Percentiles rank a stretch among this genome's conserved stretches.
These are phyloP conservation scores for Cryptocephalus primarius DNA, from an alignment of 2,888 invertebrate genomes.

Conservation along the genomic window DNA sequence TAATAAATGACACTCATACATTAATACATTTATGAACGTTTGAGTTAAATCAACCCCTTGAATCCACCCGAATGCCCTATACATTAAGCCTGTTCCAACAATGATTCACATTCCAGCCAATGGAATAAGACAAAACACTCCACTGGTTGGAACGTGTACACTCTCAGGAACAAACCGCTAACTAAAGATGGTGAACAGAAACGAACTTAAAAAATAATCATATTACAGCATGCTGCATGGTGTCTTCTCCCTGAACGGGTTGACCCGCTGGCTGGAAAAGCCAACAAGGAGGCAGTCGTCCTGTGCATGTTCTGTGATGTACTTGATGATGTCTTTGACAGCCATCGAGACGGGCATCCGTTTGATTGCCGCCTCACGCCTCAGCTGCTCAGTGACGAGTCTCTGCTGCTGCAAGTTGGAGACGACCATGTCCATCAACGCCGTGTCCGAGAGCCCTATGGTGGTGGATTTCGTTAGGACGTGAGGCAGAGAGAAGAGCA, in stretches of 20 bases:
- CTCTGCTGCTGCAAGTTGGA: conserved; percentile 90
- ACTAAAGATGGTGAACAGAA: too few species aligned
- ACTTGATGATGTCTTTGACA: conserved; percentile 86
- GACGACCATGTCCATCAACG: conserved; percentile 89
- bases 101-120: too few species aligned
- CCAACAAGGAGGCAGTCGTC: conserved; percentile 90
- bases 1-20: too few species aligned
- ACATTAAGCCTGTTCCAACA: too few species aligned
- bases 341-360: conserved; percentile 81
- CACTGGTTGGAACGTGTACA: too few species aligned
- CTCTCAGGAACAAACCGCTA: too few species aligned
- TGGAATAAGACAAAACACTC: too few species aligned
- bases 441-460: conserved; percentile 83
- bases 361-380: conserved; percentile 81
- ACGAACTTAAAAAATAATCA: too few species aligned
- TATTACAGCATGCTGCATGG: conserved; percentile 73
- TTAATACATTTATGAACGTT: too few species aligned
- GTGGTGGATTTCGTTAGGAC: conserved; percentile 33
- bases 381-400: conserved; percentile 84
- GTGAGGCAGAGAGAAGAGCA: too few species aligned
- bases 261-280: conserved; percentile 87
- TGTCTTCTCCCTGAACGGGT: conserved; percentile 91
- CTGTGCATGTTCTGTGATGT: conserved; percentile 80
- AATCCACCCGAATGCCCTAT: too few species aligned
- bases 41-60: too few species aligned